phyloP scores from a whole-genome alignment of 1,140 invertebrate species.

The Uloborus diversus region DNA sequence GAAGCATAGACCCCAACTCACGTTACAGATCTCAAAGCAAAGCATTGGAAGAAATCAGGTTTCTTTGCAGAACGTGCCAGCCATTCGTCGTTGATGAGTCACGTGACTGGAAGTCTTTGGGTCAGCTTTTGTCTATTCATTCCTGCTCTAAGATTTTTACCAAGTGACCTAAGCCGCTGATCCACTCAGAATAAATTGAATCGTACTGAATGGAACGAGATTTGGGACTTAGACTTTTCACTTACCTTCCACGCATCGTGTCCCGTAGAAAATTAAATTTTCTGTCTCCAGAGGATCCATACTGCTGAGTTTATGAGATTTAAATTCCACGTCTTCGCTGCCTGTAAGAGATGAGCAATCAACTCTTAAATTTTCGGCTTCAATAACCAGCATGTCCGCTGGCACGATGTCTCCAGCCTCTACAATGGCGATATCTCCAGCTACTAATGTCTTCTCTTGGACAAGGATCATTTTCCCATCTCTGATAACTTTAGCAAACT shows the following conservation, averaged over 20 bases:
- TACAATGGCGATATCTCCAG: background rate
- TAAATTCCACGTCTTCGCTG: background rate
- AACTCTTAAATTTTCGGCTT: background rate
- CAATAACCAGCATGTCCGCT: background rate
- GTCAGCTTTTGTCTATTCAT: too few species aligned
- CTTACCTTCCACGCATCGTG: constrained; percentile 9
- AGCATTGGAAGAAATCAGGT: too few species aligned
- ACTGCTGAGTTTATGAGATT: background rate
- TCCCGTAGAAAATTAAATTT: background rate
- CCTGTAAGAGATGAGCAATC: background rate
- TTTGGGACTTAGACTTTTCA: too few species aligned
- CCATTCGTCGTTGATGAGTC: too few species aligned
- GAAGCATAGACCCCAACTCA: too few species aligned
- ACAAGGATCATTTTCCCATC: background rate
- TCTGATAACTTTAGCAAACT: background rate
- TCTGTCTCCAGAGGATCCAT: background rate
- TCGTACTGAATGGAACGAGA: too few species aligned
- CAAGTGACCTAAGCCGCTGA: too few species aligned
- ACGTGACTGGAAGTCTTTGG: too few species aligned
- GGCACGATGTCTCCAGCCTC: constrained; percentile 66
- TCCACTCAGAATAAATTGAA: too few species aligned
- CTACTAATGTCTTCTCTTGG: background rate
- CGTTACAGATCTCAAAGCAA: too few species aligned
- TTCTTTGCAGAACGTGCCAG: too few species aligned
- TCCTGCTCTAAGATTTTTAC: too few species aligned